phyloP scores from a whole-genome alignment of 2,888 invertebrate species.

The Trichogramma evanescens region DNA sequence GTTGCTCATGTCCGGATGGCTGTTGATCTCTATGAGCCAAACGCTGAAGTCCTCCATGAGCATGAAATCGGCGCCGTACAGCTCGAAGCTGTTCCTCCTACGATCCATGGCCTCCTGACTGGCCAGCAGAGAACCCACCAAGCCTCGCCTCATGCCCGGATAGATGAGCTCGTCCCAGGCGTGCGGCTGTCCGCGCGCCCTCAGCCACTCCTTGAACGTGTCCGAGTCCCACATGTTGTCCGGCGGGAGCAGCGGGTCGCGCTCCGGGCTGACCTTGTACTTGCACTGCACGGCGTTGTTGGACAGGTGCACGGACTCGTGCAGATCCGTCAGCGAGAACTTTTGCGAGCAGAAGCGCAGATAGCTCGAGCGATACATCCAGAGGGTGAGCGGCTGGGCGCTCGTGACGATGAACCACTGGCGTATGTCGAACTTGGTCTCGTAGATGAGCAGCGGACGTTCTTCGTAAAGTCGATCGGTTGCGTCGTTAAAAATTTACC shows the following conservation, averaged over 20 bases:
- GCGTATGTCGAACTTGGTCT: conserved; percentile 86
- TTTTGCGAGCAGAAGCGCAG: conserved; percentile 86
- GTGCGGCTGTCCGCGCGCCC: conserved; percentile 66
- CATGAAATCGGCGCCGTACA: conserved; percentile 95
- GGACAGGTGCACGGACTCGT: conserved; percentile 87
- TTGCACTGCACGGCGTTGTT: conserved; percentile 90
- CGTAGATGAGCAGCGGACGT: conserved; percentile 71
- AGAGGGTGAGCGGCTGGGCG: conserved; percentile 70
- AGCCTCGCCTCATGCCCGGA: conserved; percentile 76
- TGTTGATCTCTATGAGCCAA: conserved; percentile 92
- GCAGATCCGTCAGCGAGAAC: conserved; percentile 78
- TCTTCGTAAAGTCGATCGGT: conserved; percentile 44
- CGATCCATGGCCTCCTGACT: conserved; percentile 81
- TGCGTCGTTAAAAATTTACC: not conserved
- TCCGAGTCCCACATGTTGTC: conserved; percentile 96
- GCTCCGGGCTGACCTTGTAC: conserved; percentile 64
- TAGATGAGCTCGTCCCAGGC: conserved; percentile 80
- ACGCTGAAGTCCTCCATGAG: conserved; percentile 79
- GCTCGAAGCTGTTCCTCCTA: conserved; percentile 77
- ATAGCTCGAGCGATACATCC: conserved; percentile 76
- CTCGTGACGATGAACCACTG: conserved; percentile 82
- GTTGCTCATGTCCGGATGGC: conserved; percentile 86
- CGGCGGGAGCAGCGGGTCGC: conserved; percentile 70
- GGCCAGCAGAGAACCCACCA: conserved; percentile 74
- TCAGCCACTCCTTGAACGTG: conserved; percentile 61